Conservation (phyloP, 37 sponge, comb jelly and placozoan genomes). For the Agelas oroides region DNA sequence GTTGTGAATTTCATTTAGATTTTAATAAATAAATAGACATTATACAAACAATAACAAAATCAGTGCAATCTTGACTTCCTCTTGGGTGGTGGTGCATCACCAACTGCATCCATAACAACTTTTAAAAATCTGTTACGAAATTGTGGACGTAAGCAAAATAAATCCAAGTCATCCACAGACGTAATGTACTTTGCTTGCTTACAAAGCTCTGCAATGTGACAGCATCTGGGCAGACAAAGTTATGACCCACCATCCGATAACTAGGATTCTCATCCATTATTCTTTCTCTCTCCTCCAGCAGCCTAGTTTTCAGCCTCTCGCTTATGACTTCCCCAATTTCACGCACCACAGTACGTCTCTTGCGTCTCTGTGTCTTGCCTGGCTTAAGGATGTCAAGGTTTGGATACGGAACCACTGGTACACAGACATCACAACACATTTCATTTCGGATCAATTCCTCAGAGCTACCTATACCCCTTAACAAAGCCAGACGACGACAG, state of each 20-base stretch:
- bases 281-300: not conserved
- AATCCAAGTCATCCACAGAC: not conserved
- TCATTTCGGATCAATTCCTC: no score
- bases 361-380: not conserved
- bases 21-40: no score
- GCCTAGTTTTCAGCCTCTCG: not conserved
- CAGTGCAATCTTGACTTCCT: no score
- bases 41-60: no score
- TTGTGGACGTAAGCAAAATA: not conserved
- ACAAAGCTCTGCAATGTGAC: not conserved
- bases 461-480: no score
- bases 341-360: no score
- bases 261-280: not conserved
- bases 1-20: no score
- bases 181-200: no score
- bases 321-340: no score
- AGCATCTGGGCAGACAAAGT: conserved; percentile 11
- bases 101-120: not conserved
- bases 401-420: not conserved
- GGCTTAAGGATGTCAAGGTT: not conserved
- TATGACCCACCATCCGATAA: conserved; percentile 3
- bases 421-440: not conserved
- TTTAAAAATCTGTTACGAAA: not conserved
- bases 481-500: no score
- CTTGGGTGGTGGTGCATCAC: no score